phyloP scores from a whole-genome alignment of 2,113 vertebrate species.

The Catharus minimus region DNA sequence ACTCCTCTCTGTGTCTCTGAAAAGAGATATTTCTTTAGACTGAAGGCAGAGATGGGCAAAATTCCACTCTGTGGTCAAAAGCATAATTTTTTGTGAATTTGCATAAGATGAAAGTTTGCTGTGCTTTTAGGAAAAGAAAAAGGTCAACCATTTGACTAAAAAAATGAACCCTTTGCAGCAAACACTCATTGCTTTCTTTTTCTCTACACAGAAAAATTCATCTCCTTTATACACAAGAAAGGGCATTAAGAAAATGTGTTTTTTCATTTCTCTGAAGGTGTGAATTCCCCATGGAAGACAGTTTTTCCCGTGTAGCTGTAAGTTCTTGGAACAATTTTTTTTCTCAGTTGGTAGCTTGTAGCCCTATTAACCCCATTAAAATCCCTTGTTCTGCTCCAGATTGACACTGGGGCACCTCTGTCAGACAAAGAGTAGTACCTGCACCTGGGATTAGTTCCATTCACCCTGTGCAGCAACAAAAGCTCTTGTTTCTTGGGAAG shows the following conservation, averaged over 20 bases:
- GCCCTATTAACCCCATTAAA: neutral
- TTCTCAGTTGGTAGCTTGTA: neutral
- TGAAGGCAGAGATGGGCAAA: neutral
- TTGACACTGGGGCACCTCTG: neutral
- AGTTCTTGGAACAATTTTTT: neutral
- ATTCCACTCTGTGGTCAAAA: neutral
- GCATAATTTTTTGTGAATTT: neutral
- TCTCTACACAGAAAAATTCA: neutral
- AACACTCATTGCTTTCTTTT: neutral
- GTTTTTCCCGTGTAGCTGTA: neutral
- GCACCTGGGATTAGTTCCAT: conserved; percentile 40
- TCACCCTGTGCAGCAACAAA: conserved; percentile 57
- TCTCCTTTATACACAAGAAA: neutral
- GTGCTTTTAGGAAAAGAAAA: neutral
- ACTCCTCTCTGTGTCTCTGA: neutral
- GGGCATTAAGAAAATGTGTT: neutral
- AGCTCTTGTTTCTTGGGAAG: conserved; percentile 63
- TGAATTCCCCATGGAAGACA: neutral
- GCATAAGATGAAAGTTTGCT: neutral
- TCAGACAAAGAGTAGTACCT: neutral
- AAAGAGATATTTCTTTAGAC: neutral
- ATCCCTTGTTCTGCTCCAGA: neutral
- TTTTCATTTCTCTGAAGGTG: neutral
- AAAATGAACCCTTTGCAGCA: neutral
- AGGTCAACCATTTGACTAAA: neutral